Evolutionary conservation across 2,113 vertebrate species (phyloP).

Genomic region (Pipa parva): DNA sequence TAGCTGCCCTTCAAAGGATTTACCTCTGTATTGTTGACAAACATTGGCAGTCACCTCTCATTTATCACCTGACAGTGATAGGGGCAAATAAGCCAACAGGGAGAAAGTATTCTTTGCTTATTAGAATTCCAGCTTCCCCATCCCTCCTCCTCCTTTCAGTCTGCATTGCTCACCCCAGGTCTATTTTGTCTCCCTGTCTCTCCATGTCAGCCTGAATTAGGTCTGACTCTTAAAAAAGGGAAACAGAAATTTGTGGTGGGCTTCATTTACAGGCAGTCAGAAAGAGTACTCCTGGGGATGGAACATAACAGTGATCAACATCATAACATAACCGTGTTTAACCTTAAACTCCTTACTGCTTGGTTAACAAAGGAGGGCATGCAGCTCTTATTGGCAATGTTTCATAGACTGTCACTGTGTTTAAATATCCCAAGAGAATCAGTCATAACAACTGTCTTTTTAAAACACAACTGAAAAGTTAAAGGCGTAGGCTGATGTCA

Average conservation of each 20-base stretch:
- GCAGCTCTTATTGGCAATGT: neutral
- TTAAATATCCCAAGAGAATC: too few relatives aligned
- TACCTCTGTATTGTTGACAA: too few relatives aligned
- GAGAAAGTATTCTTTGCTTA: neutral
- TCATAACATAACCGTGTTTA: too few relatives aligned
- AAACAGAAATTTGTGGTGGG: constrained; percentile 12
- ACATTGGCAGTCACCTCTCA: too few relatives aligned
- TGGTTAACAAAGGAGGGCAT: neutral
- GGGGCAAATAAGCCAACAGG: neutral
- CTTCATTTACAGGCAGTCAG: neutral
- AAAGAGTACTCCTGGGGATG: neutral
- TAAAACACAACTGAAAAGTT: too few relatives aligned
- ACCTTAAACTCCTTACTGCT: too few relatives aligned
- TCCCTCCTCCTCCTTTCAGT: neutral
- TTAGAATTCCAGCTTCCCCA: constrained; percentile 1
- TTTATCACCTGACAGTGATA: neutral
- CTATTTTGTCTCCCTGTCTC: constrained; percentile 35
- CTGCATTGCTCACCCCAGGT: constrained; percentile 16
- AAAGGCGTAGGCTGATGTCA: too few relatives aligned
- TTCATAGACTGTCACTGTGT: too few relatives aligned
- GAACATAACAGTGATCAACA: neutral
- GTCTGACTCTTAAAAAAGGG: constrained; percentile 14
- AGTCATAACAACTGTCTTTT: too few relatives aligned
- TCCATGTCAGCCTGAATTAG: constrained; percentile 31
- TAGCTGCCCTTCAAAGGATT: too few relatives aligned